A percentile compares a stretch with the other conserved stretches of the same genome.
Evolutionary conservation across 2,113 vertebrate species (phyloP).

Genomic region (Oreotrochilus melanogaster): DNA sequence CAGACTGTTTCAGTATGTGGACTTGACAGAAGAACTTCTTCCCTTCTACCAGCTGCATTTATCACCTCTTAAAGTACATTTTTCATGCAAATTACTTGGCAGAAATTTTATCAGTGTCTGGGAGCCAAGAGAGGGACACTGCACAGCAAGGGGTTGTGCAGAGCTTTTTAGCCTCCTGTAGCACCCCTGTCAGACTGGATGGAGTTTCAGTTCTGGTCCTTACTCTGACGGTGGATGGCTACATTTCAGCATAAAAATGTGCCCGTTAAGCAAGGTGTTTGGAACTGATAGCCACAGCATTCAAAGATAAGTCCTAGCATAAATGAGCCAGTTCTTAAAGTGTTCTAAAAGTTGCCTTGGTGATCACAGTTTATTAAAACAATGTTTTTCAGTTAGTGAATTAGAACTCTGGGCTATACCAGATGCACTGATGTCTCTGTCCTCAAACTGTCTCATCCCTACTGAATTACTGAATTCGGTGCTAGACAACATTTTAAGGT

Average conservation of each 20-base stretch:
- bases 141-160: neutral
- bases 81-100: neutral
- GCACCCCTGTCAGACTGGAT: neutral
- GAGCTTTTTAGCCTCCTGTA: neutral
- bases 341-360: neutral
- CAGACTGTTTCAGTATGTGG: neutral
- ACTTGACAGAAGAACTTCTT: neutral
- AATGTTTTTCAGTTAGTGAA: neutral
- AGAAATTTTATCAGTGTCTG: neutral
- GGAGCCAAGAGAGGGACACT: neutral
- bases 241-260: neutral
- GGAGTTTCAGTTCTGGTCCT: neutral
- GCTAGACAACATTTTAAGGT: neutral
- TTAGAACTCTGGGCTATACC: neutral
- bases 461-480: neutral
- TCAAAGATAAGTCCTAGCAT: neutral
- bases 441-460: neutral
- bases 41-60: neutral
- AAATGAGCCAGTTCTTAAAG: neutral
- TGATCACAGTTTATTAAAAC: neutral
- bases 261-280: neutral
- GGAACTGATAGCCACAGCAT: neutral
- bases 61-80: neutral
- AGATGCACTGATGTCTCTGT: neutral
- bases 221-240: neutral